Conservation (phyloP, 2,113 vertebrate genomes). For the Eolophus roseicapilla region DNA sequence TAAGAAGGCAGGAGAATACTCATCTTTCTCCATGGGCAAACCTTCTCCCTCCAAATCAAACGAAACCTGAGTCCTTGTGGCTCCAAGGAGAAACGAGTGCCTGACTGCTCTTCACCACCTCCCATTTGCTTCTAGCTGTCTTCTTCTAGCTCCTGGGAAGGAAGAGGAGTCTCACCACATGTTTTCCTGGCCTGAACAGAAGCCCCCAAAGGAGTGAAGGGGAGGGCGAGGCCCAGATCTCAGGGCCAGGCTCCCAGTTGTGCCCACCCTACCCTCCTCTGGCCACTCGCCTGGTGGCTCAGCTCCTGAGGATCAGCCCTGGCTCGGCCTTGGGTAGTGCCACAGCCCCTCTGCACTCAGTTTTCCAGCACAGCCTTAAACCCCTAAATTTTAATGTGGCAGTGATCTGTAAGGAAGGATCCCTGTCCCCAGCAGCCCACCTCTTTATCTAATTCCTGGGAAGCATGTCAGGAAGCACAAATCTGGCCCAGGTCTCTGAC, state of each 20-base stretch:
- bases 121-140: neutral
- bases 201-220: neutral
- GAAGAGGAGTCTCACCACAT: neutral
- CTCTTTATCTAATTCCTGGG: neutral
- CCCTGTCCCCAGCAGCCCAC: neutral
- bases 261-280: neutral
- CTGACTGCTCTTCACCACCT: neutral
- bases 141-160: neutral
- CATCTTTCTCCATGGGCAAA: neutral
- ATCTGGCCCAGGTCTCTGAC: neutral
- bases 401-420: neutral
- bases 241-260: neutral
- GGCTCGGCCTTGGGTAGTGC: neutral
- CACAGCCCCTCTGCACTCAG: neutral
- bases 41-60: neutral
- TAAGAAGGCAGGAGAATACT: neutral
- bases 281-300: fast-evolving
- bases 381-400: neutral
- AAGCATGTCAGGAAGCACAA: neutral
- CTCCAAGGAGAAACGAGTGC: neutral
- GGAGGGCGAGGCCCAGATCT: neutral
- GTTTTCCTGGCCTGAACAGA: neutral
- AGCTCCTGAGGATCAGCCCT: neutral
- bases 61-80: neutral
- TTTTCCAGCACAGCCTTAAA: neutral